Evolutionary conservation across 2,888 invertebrate genomes (phyloP).

Genomic region (Drosophila paramelanica): DNA sequence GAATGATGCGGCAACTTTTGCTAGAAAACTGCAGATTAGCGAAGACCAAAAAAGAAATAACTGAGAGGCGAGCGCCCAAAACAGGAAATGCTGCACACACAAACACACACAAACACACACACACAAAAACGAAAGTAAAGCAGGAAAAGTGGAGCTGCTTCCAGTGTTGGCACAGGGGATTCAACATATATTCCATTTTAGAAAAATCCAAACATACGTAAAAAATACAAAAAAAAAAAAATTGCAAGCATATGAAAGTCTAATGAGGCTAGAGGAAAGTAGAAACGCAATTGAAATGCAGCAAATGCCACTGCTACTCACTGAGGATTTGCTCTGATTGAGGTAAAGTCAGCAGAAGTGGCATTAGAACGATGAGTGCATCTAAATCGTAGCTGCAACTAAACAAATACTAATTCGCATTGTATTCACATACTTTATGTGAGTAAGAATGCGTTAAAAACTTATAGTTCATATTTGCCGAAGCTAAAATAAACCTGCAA

Average conservation of each 20-base stretch:
- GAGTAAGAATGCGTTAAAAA: background rate
- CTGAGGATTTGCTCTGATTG: conserved; percentile 47
- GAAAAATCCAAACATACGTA: conserved; percentile 40
- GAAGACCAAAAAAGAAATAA: conserved; percentile 2
- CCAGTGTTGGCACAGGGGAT: conserved; percentile 51
- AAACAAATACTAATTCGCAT: background rate
- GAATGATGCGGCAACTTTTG: conserved; percentile 27
- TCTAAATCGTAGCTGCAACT: background rate
- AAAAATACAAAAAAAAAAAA: conserved; percentile 11
- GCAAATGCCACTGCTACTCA: conserved; percentile 30
- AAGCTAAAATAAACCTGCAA: too few species aligned
- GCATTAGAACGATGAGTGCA: conserved; percentile 28
- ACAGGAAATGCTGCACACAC: conserved; percentile 51
- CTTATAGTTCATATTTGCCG: too few species aligned
- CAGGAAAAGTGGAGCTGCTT: conserved; percentile 51
- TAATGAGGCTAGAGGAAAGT: conserved; percentile 50
- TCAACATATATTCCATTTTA: conserved; percentile 44
- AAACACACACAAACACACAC: background rate
- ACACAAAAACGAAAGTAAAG: conserved; percentile 59
- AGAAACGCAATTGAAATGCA: conserved; percentile 39
- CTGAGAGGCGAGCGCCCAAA: conserved; percentile 19
- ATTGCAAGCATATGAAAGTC: conserved; percentile 60
- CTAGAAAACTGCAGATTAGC: conserved; percentile 37
- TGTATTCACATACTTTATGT: background rate
- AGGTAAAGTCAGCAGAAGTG: conserved; percentile 30